Conservation (phyloP, 1,140 invertebrate species). For the Paralvinella palmiformis region DNA sequence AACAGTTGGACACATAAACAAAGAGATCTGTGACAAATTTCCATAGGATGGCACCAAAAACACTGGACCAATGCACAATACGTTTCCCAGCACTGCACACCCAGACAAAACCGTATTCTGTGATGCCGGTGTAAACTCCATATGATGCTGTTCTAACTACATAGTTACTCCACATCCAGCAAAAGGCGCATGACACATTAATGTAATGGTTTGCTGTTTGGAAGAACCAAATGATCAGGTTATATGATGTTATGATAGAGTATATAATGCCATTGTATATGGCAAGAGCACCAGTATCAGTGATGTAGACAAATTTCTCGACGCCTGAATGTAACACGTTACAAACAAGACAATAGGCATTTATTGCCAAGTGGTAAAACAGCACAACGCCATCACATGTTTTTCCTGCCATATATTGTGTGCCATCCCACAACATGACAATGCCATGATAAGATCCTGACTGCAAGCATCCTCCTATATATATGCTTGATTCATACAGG, state of each 20-base stretch:
- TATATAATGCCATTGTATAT: not conserved
- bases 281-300: not conserved
- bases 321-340: not conserved
- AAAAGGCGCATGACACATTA: not conserved
- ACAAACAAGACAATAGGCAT: not conserved
- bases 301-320: not conserved
- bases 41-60: constrained; percentile 8
- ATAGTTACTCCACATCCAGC: not conserved
- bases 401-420: not conserved
- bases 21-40: constrained; percentile 7
- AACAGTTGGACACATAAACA: constrained; percentile 1
- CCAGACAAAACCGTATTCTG: constrained; percentile 4
- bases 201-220: too few relatives aligned
- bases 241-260: not conserved
- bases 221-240: not conserved
- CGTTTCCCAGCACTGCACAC: not conserved
- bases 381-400: constrained; percentile 1
- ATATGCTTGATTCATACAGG: not conserved
- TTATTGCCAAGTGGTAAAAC: not conserved
- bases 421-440: not conserved
- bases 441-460: constrained; percentile 10
- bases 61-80: not conserved
- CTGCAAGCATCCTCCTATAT: not conserved
- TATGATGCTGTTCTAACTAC: constrained; percentile 1
- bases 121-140: not conserved